Percentiles rank a stretch among this genome's conserved stretches.
These are phyloP conservation scores for Eumacrocentrus americanus DNA, from an alignment of 2,888 invertebrate genomes.

Conservation along the genomic window DNA sequence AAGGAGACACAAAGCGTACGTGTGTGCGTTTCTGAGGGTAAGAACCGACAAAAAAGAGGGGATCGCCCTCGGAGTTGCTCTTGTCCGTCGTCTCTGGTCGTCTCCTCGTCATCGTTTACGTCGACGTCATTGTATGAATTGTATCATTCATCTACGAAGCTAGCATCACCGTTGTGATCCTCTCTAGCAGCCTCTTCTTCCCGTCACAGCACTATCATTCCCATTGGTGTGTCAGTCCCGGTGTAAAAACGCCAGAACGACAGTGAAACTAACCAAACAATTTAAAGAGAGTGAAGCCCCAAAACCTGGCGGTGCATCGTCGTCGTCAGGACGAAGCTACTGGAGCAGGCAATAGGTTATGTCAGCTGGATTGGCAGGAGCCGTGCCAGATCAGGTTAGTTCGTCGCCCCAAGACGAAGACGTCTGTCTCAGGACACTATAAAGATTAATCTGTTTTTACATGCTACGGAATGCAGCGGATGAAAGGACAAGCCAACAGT, in stretches of 20 bases:
- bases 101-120: neutral
- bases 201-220: neutral
- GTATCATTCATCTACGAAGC: too few species aligned
- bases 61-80: conserved; percentile 25
- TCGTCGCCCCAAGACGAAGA: conserved; percentile 38
- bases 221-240: neutral
- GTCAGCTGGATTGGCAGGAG: conserved; percentile 59
- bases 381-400: conserved; percentile 57
- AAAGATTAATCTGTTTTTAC: conserved; percentile 53
- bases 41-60: conserved; percentile 19
- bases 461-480: conserved; percentile 62
- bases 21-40: conserved; percentile 17
- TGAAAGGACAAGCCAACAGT: conserved; percentile 61
- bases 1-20: conserved; percentile 18
- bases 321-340: neutral
- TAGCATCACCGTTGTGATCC: neutral
- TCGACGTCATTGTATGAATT: neutral
- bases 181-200: neutral
- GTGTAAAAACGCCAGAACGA: neutral
- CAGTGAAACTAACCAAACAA: neutral
- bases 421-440: conserved; percentile 2
- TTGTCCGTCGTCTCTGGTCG: conserved; percentile 6
- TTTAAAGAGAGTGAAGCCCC: neutral
- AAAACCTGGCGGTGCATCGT: conserved; percentile 5
- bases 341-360: conserved; percentile 50